Base-by-base conservation (phyloP, 2,797 vertebrate genomes). In the Acropternis orthonyx region DNA sequence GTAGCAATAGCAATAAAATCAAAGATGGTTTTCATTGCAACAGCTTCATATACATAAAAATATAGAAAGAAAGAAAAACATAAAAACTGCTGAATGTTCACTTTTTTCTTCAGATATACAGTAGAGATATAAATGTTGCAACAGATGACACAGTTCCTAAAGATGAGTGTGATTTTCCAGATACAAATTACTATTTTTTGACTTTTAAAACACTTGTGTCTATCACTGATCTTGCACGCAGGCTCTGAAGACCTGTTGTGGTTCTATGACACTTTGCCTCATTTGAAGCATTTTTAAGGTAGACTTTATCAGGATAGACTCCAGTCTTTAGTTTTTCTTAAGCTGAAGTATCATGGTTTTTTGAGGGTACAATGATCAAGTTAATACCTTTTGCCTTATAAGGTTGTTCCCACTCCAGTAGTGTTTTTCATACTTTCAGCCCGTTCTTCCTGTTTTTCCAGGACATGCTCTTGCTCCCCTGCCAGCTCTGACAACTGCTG, bases 1-100 rank as follows among this genome's bases (percentile, higher is more conserved):
- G 69, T 81, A 96, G 88, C 78, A 93, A 69, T 69, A 93, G 82
- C 91, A 97, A 80, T 98, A 97, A 97, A 97, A 97, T 54, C 80
- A 91, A 97, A 96, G 90, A 93, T 88, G 83, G 48, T 97, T 97
- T 97, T 67, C 77, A 93, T 68, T 84, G 71, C 78, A 95, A 81
- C 97, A 96, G 96, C 92, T 97, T 95, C 67, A 96, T 96, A 94
- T 52, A 91, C 59, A 93, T 95, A 97, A 97, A 96, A 97, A 84
- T 95, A 92, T 77, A 39, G 87, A 97, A 92, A 75, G 43, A 81
- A 86, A 86, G 51, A 91, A 96, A 97, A 96, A 91, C 49, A 72
- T 52, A 65, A 66, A 89, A 97, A 89, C 61, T 91, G 95, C 93
- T 98, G 93, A 97, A 85, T 96, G 83, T 92, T 95, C 84, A 94